A percentile compares a stretch with the other conserved stretches of the same genome.
These are phyloP conservation scores for Acanthurus lineatus DNA, from an alignment of 2,797 vertebrate genomes.

Conservation along the genomic window DNA sequence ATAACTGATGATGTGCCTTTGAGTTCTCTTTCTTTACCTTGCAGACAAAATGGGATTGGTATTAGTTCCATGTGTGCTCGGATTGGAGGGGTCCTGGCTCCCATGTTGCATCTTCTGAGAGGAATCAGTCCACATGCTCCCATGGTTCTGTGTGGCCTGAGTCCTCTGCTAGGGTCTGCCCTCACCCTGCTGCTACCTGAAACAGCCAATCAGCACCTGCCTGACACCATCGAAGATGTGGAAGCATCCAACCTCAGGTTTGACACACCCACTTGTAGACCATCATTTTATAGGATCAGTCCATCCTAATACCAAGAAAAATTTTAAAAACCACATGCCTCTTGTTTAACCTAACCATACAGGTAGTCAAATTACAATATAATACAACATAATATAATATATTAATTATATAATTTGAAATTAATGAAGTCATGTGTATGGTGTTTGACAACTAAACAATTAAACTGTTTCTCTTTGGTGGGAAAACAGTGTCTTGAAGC, in stretches of 20 bases:
- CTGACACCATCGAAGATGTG: slow-evolving; percentile 78
- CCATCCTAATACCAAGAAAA: no score
- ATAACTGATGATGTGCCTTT: not conserved
- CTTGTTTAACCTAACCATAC: no score
- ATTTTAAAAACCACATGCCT: no score
- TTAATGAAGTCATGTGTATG: no score
- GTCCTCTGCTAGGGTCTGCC: slow-evolving; percentile 76
- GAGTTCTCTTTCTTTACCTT: not conserved
- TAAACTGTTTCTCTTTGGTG: no score
- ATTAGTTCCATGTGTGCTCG: slow-evolving; percentile 82
- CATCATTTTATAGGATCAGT: not conserved
- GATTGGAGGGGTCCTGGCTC: slow-evolving; percentile 78
- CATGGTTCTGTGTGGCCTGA: slow-evolving; percentile 82
- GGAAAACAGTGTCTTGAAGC: no score
- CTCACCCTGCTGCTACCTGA: slow-evolving; percentile 81
- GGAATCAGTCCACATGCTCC: slow-evolving; percentile 68
- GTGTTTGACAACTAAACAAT: no score
- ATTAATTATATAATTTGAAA: no score
- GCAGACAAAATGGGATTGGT: slow-evolving; percentile 83
- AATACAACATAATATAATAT: no score
- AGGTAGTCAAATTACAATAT: no score
- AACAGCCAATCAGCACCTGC: slow-evolving; percentile 76
- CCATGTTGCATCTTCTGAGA: slow-evolving; percentile 76
- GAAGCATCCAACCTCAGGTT: slow-evolving; percentile 68
- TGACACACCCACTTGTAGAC: not conserved